Base-by-base conservation (phyloP, 2,888 invertebrate genomes). In the Trichogramma dendrolimi region DNA sequence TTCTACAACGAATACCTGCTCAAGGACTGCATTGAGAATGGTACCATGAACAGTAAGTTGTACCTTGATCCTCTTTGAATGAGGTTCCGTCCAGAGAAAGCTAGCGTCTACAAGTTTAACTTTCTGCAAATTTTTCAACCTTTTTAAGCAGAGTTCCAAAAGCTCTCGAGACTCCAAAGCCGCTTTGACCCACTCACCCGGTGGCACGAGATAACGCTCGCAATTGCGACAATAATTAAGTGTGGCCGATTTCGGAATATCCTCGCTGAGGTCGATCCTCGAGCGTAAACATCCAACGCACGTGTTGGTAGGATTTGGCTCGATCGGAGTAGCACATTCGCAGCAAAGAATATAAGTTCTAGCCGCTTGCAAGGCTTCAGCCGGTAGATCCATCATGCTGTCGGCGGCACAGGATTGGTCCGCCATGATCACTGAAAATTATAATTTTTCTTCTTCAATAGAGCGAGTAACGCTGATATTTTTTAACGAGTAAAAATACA, bases 1-100 rank as follows among this genome's bases (percentile, higher is more conserved):
- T 77, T 99, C 98, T 4, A 99, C 95, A 48, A 96, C 84, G 76
- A 98, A 97, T 4, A 93, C 89, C 81, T 99, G 98, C 76, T 99
- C 93, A 10, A 98, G 82, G 6, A 95, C 86, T 2, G 96, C 89
- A 51, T 94, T 95, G 74, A 93, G 83, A 1, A 98, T 91, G 83
- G 98, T 96, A 53, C 92, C 96, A 79, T 98, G 96, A 8, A 99
- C 91, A 1, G 95, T 96, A 60, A 99, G 80, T 81, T 95, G 94
- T 0, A 90, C 91, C 83, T 97, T 98, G 58, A 99, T 88, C 68
- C 99, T 86, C 80, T 94, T 96, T 1, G 98, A 99, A 83, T 99
- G 99, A 46, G 97, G 96, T 77, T 99, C 99, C 7, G 99, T 99
- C 98, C 98, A 99, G 4, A 96, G 87, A 82, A 99, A 99, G 1